These are phyloP conservation scores for Matsumyia berberina DNA, from an alignment of 2,888 invertebrate genomes.

Conservation along the genomic window DNA sequence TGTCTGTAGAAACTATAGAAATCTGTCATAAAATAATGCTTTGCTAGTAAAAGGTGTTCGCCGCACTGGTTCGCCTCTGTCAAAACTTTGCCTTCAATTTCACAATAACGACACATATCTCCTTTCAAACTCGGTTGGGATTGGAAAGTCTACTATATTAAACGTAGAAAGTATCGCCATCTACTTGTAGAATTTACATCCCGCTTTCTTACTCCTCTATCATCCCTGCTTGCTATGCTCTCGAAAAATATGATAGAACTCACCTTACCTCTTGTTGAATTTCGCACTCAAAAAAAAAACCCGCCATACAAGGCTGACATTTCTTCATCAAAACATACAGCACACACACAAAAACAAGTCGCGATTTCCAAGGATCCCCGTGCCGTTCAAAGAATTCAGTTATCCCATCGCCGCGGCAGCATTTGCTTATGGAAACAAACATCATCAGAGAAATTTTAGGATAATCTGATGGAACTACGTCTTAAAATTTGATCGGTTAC, in stretches of 20 bases:
- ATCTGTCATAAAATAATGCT: too few species aligned
- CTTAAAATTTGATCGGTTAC: background rate
- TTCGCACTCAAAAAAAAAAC: conserved; percentile 16
- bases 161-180: background rate
- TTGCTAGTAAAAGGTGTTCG: too few species aligned
- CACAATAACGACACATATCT: too few species aligned
- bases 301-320: conserved; percentile 37
- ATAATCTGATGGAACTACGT: conserved; percentile 39
- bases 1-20: too few species aligned
- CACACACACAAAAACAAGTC: conserved; percentile 3
- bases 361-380: background rate
- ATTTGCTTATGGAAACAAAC: too few species aligned
- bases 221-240: conserved; percentile 17
- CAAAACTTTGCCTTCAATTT: too few species aligned
- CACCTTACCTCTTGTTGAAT: conserved; percentile 12
- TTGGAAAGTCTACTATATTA: too few species aligned
- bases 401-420: conserved; percentile 5
- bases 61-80: too few species aligned
- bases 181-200: background rate
- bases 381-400: conserved; percentile 31
- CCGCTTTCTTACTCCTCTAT: background rate
- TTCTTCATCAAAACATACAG: conserved; percentile 13
- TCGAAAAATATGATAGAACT: too few species aligned
- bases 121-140: too few species aligned
- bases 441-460: conserved; percentile 7